Evolutionary conservation across 2,888 invertebrate species (phyloP).

Genomic region (Mellilla xanthometata): DNA sequence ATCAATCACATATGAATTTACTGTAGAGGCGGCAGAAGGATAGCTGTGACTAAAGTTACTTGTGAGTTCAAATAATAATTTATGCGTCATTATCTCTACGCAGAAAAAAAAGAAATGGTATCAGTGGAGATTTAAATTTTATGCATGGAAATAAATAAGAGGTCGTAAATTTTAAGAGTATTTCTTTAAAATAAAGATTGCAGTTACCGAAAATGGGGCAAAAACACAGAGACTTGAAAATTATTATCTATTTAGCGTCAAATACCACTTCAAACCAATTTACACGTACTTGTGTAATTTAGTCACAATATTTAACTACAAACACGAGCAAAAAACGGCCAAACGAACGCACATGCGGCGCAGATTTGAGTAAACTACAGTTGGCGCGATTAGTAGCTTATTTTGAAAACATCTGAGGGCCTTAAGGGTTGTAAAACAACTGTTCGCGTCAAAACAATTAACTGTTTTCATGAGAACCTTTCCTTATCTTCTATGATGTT

Average conservation of each 20-base stretch:
- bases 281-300: constrained; percentile 30
- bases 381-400: constrained; percentile 13
- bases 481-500: background rate
- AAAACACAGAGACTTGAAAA: too few species aligned
- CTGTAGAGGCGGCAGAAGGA: background rate
- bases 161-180: too few species aligned
- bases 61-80: constrained; percentile 12
- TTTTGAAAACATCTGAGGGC: constrained; percentile 4
- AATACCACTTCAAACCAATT: constrained; percentile 23
- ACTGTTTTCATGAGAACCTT: background rate
- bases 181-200: too few species aligned
- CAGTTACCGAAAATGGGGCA: too few species aligned
- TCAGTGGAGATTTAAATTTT: too few species aligned
- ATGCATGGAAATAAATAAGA: too few species aligned
- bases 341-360: constrained; percentile 50
- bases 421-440: constrained; percentile 1
- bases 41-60: constrained; percentile 17
- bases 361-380: constrained; percentile 41
- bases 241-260: too few species aligned
- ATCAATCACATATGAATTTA: constrained; percentile 42
- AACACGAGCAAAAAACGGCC: constrained; percentile 42
- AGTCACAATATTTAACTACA: constrained; percentile 60
- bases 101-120: too few species aligned
- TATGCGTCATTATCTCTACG: background rate
- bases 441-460: background rate